phyloP scores from a whole-genome alignment of 2,797 vertebrate genomes.

The Lemur catta region DNA sequence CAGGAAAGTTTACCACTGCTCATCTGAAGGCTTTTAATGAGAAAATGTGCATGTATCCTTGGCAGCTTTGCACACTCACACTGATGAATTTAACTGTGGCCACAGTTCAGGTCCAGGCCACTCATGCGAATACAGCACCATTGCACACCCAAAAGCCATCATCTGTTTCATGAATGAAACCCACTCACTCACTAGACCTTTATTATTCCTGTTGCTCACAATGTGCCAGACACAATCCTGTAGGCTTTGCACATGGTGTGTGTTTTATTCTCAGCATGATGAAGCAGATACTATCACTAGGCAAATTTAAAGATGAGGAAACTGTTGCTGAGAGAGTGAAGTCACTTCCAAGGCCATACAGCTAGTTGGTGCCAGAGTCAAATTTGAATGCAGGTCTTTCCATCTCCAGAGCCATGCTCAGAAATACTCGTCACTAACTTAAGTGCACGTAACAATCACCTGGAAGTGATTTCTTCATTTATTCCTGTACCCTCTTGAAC shows the following conservation, averaged over 20 bases:
- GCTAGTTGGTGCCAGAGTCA: background rate
- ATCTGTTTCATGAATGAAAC: background rate
- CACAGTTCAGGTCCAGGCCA: background rate
- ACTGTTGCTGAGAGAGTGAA: background rate
- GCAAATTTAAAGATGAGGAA: background rate
- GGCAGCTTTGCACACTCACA: background rate
- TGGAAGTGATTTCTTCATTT: background rate
- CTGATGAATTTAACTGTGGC: background rate
- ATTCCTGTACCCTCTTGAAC: background rate
- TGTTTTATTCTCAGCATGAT: background rate
- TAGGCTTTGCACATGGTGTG: fast-evolving
- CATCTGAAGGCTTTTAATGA: background rate
- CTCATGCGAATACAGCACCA: background rate
- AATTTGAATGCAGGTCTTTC: background rate
- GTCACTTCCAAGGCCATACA: background rate
- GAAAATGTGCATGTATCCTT: background rate
- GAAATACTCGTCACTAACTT: background rate
- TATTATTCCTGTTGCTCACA: background rate
- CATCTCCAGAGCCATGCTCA: background rate
- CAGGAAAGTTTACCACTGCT: background rate
- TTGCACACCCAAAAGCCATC: background rate
- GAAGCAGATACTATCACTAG: background rate
- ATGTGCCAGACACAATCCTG: background rate
- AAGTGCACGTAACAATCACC: background rate
- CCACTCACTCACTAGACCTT: background rate